Percentiles rank a stretch among this genome's conserved stretches.
These are phyloP conservation scores for Pelodytes ibericus DNA, from an alignment of 2,797 vertebrate genomes.

Conservation along the genomic window DNA sequence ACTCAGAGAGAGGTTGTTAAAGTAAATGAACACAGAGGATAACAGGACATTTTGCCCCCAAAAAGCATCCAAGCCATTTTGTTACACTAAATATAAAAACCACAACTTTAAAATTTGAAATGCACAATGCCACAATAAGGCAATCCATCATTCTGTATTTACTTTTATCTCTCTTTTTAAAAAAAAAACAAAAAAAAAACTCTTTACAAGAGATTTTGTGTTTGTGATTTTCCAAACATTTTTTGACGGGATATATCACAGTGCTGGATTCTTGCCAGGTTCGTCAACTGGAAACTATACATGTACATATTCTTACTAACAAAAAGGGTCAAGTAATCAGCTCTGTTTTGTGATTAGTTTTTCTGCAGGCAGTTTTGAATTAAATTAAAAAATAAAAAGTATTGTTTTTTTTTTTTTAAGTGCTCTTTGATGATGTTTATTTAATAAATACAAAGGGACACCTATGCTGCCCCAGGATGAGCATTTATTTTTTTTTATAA, in stretches of 20 bases:
- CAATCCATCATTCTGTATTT: too few species aligned
- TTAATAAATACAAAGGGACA: constrained; percentile 30
- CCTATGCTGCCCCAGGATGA: constrained; percentile 39
- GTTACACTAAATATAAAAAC: neutral
- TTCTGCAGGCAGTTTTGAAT: neutral
- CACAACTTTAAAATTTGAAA: neutral
- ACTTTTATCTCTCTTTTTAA: neutral
- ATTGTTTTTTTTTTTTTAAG: constrained; percentile 19
- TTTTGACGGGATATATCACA: neutral
- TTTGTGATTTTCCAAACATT: too few species aligned
- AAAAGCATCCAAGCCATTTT: constrained; percentile 27
- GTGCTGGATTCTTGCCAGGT: too few species aligned
- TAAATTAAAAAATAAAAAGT: constrained; percentile 7
- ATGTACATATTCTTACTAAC: too few species aligned
- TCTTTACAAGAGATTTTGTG: neutral
- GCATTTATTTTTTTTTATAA: constrained; percentile 38
- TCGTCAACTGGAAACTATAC: too few species aligned
- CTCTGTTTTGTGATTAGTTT: too few species aligned
- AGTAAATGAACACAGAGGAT: constrained; percentile 6
- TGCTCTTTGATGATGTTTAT: constrained; percentile 35
- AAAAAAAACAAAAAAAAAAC: neutral
- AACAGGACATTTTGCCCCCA: constrained; percentile 20
- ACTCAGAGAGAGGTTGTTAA: neutral
- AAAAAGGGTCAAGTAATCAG: too few species aligned
- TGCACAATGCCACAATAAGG: neutral